phyloP scores from a whole-genome alignment of 2,797 vertebrate genomes.

The Esox lucius region DNA sequence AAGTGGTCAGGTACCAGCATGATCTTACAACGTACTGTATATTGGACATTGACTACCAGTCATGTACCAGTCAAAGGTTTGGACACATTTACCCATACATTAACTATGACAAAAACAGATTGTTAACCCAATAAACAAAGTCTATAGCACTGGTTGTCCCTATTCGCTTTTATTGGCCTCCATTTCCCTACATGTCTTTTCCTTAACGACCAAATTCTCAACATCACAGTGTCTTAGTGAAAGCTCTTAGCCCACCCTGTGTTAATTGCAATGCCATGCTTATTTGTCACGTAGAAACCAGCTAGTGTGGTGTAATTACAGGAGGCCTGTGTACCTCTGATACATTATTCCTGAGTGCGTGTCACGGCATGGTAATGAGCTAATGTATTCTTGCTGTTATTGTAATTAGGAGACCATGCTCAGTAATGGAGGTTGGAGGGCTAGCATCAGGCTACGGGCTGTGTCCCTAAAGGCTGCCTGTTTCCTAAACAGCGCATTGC shows the following conservation, averaged over 20 bases:
- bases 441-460: conserved; percentile 41
- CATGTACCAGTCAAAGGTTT: background rate
- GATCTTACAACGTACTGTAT: background rate
- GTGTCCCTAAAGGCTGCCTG: background rate
- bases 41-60: background rate
- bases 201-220: background rate
- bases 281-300: conserved; percentile 55
- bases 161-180: background rate
- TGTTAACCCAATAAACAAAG: background rate
- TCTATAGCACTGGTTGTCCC: background rate
- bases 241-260: conserved; percentile 16
- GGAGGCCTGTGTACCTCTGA: conserved; percentile 54
- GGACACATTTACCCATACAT: too few species aligned
- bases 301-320: conserved; percentile 53
- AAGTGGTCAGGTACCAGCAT: background rate
- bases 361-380: conserved; percentile 69
- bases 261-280: conserved; percentile 48
- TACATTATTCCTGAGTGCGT: conserved; percentile 54
- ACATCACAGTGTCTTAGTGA: conserved; percentile 12
- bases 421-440: conserved; percentile 55
- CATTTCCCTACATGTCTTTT: background rate
- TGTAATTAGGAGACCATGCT: conserved; percentile 64
- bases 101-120: background rate
- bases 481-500: background rate
- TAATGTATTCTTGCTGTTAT: conserved; percentile 62